phyloP scores from a whole-genome alignment of 2,797 vertebrate genomes.

The Lacerta agilis region DNA sequence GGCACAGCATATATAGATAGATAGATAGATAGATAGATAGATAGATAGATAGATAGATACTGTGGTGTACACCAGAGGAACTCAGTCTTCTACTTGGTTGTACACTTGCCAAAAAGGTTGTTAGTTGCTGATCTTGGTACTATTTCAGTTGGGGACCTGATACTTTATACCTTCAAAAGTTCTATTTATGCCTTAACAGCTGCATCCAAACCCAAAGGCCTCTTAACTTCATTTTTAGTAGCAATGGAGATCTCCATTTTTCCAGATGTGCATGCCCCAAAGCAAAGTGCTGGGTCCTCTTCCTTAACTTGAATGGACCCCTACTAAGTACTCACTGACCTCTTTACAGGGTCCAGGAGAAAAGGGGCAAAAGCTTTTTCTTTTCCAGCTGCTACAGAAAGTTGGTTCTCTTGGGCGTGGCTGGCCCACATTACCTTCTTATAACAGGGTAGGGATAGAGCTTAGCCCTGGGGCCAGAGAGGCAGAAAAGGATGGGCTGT shows the following conservation, averaged over 20 bases:
- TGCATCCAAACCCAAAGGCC: neutral
- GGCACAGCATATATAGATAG: too few species aligned
- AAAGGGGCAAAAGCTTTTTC: neutral
- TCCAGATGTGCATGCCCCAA: neutral
- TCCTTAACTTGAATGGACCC: too few species aligned
- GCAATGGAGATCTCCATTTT: neutral
- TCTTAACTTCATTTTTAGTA: neutral
- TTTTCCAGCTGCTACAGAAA: neutral
- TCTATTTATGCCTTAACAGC: neutral
- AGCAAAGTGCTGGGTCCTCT: neutral
- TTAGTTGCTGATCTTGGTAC: neutral
- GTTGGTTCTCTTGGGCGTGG: neutral
- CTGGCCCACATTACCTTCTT: neutral
- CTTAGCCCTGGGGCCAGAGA: neutral
- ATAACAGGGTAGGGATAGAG: neutral
- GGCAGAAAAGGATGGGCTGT: neutral
- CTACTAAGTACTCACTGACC: too few species aligned
- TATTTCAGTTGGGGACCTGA: neutral
- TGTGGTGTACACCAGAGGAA: neutral
- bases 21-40: too few species aligned
- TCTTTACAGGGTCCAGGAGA: neutral
- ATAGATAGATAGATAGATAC: too few species aligned
- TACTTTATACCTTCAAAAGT: neutral
- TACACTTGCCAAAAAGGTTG: neutral
- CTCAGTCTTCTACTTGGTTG: neutral